Evolutionary conservation across 2,113 vertebrate species (phyloP).

Genomic region (Paramormyrops kingsleyae): DNA sequence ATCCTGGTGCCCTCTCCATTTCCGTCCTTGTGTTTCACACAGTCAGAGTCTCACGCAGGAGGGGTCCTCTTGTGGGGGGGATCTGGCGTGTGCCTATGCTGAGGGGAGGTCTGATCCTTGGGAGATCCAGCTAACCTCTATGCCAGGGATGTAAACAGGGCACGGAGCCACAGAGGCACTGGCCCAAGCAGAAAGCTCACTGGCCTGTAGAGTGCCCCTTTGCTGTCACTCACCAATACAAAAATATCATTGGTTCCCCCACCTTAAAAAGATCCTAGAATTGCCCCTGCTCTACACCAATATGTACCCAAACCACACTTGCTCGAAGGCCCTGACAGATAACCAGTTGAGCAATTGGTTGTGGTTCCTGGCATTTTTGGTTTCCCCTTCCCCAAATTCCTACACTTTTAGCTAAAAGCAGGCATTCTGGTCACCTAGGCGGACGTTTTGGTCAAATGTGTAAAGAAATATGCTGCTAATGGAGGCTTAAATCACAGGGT

Average conservation of each 20-base stretch:
- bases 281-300: not conserved
- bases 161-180: not conserved
- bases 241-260: not conserved
- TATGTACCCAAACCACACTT: not conserved
- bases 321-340: not conserved
- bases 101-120: not conserved
- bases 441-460: not conserved
- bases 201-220: not conserved
- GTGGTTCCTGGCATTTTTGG: not conserved
- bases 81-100: not conserved
- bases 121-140: not conserved
- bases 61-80: not conserved
- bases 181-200: not conserved
- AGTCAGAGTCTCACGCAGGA: not conserved
- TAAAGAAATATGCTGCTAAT: not conserved
- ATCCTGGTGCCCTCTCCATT: not conserved
- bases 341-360: not conserved
- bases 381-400: not conserved
- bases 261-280: not conserved
- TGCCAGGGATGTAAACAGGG: not conserved
- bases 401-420: not conserved
- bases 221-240: not conserved
- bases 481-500: not conserved
- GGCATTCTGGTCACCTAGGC: not conserved
- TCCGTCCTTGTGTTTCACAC: not conserved